phyloP scores from a whole-genome alignment of 2,888 invertebrate species.

The Acleris cristana region DNA sequence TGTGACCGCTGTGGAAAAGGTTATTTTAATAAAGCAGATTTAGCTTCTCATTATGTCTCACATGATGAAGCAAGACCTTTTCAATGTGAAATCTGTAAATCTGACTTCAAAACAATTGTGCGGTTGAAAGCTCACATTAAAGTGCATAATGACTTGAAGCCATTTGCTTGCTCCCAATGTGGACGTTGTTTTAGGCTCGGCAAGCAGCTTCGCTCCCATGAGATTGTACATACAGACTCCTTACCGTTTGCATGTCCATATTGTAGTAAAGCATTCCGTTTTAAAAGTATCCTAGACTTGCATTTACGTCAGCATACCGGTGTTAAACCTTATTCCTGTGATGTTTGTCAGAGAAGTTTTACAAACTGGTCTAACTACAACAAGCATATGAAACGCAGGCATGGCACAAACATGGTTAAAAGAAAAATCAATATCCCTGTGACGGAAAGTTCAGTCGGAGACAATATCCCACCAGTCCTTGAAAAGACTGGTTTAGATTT shows the following conservation, averaged over 20 bases:
- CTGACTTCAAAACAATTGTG: constrained; percentile 55
- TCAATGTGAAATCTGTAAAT: constrained; percentile 68
- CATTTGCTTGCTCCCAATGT: constrained; percentile 61
- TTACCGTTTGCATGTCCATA: constrained; percentile 88
- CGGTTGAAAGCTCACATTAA: constrained; percentile 56
- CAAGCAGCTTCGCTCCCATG: constrained; percentile 83
- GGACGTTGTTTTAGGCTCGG: constrained; percentile 56
- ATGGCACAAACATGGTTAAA: constrained; percentile 76
- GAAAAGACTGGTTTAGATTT: constrained; percentile 3
- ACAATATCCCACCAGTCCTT: not conserved
- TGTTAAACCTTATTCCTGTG: constrained; percentile 87
- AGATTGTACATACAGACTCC: constrained; percentile 88
- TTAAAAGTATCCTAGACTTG: constrained; percentile 87
- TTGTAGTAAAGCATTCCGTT: constrained; percentile 88
- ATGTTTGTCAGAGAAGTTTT: constrained; percentile 86
- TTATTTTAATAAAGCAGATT: constrained; percentile 56
- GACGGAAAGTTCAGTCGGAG: not conserved
- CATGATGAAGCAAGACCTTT: constrained; percentile 62
- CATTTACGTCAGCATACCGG: constrained; percentile 87
- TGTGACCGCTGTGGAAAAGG: constrained; percentile 70
- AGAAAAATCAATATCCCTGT: constrained; percentile 48
- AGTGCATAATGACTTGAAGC: constrained; percentile 57
- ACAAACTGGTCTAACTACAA: constrained; percentile 91
- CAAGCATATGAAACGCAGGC: constrained; percentile 90
- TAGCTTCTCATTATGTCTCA: constrained; percentile 55